Conservation (phyloP, 2,113 vertebrate genomes). For the Seriola dumerili region DNA sequence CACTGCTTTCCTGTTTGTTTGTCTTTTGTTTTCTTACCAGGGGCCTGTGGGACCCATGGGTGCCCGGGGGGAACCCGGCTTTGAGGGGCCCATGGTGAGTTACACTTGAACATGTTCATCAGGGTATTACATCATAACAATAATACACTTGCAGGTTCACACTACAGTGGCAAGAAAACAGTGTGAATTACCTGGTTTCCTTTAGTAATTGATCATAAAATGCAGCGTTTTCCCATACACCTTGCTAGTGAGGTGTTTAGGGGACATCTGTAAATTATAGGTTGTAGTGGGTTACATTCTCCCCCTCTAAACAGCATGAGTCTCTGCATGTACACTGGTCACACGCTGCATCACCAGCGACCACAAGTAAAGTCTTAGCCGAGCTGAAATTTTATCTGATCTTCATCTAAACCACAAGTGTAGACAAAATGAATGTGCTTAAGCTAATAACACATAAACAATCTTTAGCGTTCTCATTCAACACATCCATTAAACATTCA, state of each 20-base stretch:
- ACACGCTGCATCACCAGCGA: too few relatives aligned
- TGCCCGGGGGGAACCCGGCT: slow-evolving; percentile 84
- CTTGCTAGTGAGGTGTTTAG: too few relatives aligned
- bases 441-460: too few relatives aligned
- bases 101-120: background rate
- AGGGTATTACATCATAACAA: slow-evolving; percentile 12
- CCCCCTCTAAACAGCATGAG: too few relatives aligned
- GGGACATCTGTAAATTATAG: too few relatives aligned
- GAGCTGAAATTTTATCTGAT: too few relatives aligned
- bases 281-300: too few relatives aligned
- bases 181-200: background rate
- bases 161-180: background rate
- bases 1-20: background rate
- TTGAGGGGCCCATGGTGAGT: slow-evolving; percentile 89
- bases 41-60: slow-evolving; percentile 83
- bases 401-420: too few relatives aligned
- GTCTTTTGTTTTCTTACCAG: slow-evolving; percentile 71
- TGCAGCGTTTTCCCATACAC: too few relatives aligned
- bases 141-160: background rate
- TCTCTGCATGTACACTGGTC: too few relatives aligned
- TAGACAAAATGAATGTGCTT: too few relatives aligned
- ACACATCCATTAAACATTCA: background rate
- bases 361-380: too few relatives aligned
- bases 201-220: background rate
- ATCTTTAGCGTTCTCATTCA: background rate